Evolutionary conservation across 2,888 invertebrate genomes (phyloP).

Genomic region (Eretmocerus hayati): DNA sequence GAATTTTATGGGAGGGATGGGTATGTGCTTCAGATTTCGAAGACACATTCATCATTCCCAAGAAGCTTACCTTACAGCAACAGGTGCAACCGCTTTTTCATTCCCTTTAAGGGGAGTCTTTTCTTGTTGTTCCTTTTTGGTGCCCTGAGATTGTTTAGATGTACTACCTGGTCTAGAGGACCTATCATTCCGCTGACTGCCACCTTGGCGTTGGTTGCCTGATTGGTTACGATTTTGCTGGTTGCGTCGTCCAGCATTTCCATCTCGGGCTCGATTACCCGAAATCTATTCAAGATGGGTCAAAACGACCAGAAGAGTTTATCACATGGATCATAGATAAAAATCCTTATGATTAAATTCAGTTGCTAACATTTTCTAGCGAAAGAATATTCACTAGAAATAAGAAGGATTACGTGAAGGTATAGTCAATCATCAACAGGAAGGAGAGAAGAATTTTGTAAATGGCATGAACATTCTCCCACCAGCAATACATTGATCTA

Average conservation of each 20-base stretch:
- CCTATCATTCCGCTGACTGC: constrained; percentile 47
- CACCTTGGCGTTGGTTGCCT: constrained; percentile 46
- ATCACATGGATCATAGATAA: constrained; percentile 34
- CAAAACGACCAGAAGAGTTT: constrained; percentile 43
- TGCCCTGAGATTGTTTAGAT: constrained; percentile 46
- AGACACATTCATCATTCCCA: constrained; percentile 40
- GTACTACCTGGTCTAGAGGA: constrained; percentile 46
- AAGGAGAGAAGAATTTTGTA: too few relatives aligned
- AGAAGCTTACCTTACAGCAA: constrained; percentile 45
- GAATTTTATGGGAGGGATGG: constrained; percentile 21
- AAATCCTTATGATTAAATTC: too few relatives aligned
- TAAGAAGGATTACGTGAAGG: too few relatives aligned
- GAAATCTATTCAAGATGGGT: constrained; percentile 45
- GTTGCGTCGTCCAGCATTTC: constrained; percentile 45
- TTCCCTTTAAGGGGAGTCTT: constrained; percentile 43
- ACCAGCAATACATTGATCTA: too few relatives aligned
- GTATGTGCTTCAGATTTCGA: constrained; percentile 32
- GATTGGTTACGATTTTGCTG: constrained; percentile 45
- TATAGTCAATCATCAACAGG: too few relatives aligned
- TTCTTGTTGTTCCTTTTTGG: constrained; percentile 46
- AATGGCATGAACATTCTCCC: too few relatives aligned
- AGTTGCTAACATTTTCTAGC: too few relatives aligned
- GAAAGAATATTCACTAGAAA: too few relatives aligned
- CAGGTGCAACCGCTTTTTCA: constrained; percentile 45
- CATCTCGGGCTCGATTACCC: constrained; percentile 47